These are phyloP conservation scores for Mesoligia furuncula DNA, from an alignment of 2,888 invertebrate genomes.

Conservation along the genomic window DNA sequence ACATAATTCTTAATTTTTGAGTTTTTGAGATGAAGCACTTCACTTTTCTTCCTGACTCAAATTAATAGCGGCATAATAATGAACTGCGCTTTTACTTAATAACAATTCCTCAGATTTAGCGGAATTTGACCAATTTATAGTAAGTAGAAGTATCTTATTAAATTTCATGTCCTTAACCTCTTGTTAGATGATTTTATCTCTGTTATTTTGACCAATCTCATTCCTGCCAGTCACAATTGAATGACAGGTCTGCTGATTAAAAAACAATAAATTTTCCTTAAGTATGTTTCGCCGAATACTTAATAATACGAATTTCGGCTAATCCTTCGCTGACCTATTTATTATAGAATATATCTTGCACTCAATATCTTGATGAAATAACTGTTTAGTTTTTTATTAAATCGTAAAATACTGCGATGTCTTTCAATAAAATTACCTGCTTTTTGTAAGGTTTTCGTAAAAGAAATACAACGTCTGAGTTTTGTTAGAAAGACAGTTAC, in stretches of 20 bases:
- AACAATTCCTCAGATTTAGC: slow-evolving; percentile 38
- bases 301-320: slow-evolving; percentile 82
- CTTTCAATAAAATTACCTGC: slow-evolving; percentile 87
- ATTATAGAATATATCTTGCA: slow-evolving; percentile 80
- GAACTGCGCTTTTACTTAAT: slow-evolving; percentile 57
- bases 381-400: slow-evolving; percentile 81
- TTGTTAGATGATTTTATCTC: slow-evolving; percentile 61
- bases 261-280: slow-evolving; percentile 86
- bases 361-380: slow-evolving; percentile 80
- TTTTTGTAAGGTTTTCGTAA: slow-evolving; percentile 82
- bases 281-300: slow-evolving; percentile 81
- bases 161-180: slow-evolving; percentile 27
- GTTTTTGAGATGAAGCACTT: slow-evolving; percentile 60
- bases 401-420: slow-evolving; percentile 78
- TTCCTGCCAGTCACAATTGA: slow-evolving; percentile 68
- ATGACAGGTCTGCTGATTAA: slow-evolving; percentile 80
- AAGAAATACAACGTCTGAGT: slow-evolving; percentile 81
- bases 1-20: slow-evolving; percentile 66
- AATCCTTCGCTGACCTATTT: slow-evolving; percentile 86
- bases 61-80: slow-evolving; percentile 66
- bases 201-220: slow-evolving; percentile 66
- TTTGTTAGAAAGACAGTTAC: slow-evolving; percentile 88
- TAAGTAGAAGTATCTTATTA: slow-evolving; percentile 44
- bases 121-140: slow-evolving; percentile 38
- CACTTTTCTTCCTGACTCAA: slow-evolving; percentile 67